Evolutionary conservation across 2,797 vertebrate genomes (phyloP).

Genomic region (Myripristis murdjan): DNA sequence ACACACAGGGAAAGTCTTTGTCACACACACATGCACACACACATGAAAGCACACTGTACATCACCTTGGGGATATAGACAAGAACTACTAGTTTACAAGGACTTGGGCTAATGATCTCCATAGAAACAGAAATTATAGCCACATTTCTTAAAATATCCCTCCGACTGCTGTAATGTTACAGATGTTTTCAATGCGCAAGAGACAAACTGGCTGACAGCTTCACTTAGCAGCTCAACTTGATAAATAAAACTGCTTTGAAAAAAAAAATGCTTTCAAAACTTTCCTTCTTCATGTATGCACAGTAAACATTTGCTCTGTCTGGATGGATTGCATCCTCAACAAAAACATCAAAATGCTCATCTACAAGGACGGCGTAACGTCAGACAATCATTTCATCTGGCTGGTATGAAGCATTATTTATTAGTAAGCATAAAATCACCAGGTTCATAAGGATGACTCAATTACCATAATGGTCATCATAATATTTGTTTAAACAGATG

Average conservation of each 20-base stretch:
- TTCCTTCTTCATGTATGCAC: conserved; percentile 38
- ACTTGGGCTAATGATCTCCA: conserved; percentile 60
- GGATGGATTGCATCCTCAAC: not conserved
- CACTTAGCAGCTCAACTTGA: conserved; percentile 26
- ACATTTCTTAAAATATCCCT: conserved; percentile 70
- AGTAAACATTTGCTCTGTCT: conserved; percentile 26
- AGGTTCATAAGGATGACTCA: not conserved
- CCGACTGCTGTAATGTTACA: conserved; percentile 36
- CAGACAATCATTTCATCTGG: not conserved
- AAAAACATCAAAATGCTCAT: not conserved
- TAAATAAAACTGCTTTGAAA: conserved; percentile 34
- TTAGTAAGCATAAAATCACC: not conserved
- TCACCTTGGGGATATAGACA: conserved; percentile 31
- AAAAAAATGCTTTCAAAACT: conserved; percentile 36
- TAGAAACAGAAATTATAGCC: conserved; percentile 63
- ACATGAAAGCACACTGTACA: not conserved
- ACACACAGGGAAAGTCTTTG: too few relatives aligned
- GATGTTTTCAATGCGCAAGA: conserved; percentile 49
- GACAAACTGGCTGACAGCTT: conserved; percentile 50
- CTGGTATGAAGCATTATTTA: not conserved
- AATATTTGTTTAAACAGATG: not conserved
- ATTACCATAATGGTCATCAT: conserved; percentile 1
- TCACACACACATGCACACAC: not conserved
- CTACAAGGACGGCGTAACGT: not conserved
- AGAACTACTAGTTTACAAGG: conserved; percentile 42